Evolutionary conservation across 2,797 vertebrate species (phyloP), one percentile per base, ranked within the genome.

Genomic region (Hybognathus amarus): DNA sequence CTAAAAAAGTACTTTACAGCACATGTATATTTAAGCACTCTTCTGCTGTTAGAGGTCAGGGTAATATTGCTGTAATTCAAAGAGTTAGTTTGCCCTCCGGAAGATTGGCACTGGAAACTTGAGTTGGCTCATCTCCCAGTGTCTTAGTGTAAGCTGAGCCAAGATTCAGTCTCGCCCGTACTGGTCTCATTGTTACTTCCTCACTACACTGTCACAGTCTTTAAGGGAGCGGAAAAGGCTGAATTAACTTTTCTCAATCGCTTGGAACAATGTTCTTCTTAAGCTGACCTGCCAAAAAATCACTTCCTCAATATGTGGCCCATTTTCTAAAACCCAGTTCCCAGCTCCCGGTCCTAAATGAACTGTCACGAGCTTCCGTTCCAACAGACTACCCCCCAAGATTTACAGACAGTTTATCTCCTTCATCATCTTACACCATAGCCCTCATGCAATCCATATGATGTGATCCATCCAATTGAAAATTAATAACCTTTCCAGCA

Each of bases 91-190:
- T 67, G 30, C 61, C 74, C 69, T 83, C 45, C 22, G 69, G 75
- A 71, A 75, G 52, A 64, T 38, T 56, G 73, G 77, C 54, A 71
- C 83, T n/a, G 81, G 91, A 91, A 89, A 92, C 91, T 93, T 91
- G 87, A 89, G 85, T 90, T 95, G 94, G 94, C 92, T 87, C n/a
- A n/a, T 76, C 85, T 94, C 93, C 94, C 90, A 90, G 90, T 84
- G 84, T 87, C 89, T 91, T 84, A 87, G 80, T 61, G 88, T 86
- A 71, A 82, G 88, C 87, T 84, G 76, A 90, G 92, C 88, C 90
- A 90, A 92, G 91, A 93, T 90, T 91, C 89, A 87, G 89, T 83
- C 71, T 89, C 87, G 87, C 88, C 90, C 92, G 71, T 93, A 86
- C 90, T 91, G 85, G 93, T 92, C 91, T 93, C 91, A 92, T 91